A percentile compares a stretch with the other conserved stretches of the same genome.
Conservation (phyloP, 2,113 vertebrate species). For the Cisticola juncidis region DNA sequence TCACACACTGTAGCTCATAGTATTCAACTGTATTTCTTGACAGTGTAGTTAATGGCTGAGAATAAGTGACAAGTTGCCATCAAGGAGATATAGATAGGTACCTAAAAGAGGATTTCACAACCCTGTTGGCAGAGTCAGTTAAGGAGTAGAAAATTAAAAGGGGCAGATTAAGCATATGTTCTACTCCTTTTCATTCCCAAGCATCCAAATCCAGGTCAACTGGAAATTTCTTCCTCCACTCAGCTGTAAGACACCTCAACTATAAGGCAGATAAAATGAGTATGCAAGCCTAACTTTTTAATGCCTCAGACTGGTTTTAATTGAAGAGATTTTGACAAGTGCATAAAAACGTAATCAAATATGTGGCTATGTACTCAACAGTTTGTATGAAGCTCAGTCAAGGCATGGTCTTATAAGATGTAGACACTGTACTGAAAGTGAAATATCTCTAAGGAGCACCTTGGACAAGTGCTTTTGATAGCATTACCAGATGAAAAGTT, state of each 20-base stretch:
- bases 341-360: background rate
- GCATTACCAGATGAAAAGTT: background rate
- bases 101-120: background rate
- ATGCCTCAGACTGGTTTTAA: background rate
- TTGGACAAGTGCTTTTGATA: background rate
- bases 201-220: background rate
- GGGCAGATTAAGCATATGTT: background rate
- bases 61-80: background rate
- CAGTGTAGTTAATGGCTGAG: background rate
- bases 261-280: background rate
- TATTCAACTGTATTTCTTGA: background rate
- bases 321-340: background rate
- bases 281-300: background rate
- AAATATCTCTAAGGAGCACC: background rate
- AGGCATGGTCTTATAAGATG: background rate
- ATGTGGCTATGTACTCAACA: background rate
- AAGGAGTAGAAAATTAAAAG: background rate
- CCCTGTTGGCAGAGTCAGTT: background rate
- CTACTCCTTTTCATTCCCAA: background rate
- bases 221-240: background rate
- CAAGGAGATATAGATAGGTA: background rate
- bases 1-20: background rate
- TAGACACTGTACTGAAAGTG: accelerated
- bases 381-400: background rate
- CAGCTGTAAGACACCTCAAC: background rate